Conservation (phyloP, 2,113 vertebrate genomes). For the Myxocyprinus asiaticus region DNA sequence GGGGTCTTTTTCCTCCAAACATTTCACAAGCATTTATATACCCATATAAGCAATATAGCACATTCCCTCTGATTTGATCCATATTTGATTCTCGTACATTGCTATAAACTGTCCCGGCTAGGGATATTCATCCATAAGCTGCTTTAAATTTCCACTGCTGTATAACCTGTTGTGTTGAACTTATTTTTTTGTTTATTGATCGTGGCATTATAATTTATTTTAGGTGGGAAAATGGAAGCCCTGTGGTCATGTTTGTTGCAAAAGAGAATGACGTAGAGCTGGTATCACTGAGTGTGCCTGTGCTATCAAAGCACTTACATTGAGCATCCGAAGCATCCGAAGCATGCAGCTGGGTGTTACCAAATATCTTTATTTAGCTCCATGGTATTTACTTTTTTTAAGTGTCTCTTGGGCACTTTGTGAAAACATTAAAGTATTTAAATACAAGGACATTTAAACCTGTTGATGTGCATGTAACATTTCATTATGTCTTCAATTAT, state of each 20-base stretch:
- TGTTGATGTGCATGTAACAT: neutral
- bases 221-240: neutral
- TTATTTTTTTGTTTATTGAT: too few species aligned
- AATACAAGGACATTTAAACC: neutral
- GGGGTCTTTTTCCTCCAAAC: too few species aligned
- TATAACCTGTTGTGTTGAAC: neutral
- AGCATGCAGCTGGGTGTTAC: conserved; percentile 20
- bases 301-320: conserved; percentile 16
- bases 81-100: too few species aligned
- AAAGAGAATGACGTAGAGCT: conserved; percentile 5
- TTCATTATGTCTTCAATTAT: too few species aligned
- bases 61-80: too few species aligned
- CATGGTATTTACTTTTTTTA: neutral
- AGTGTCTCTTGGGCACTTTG: neutral
- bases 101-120: too few species aligned
- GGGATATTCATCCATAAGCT: too few species aligned
- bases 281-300: neutral
- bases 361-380: conserved; percentile 39
- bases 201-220: too few species aligned
- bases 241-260: neutral
- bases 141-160: too few species aligned
- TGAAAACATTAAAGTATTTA: neutral
- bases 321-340: neutral
- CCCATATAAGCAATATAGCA: too few species aligned
- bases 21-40: too few species aligned